Evolutionary conservation across 2,888 invertebrate genomes (phyloP).

Genomic region (Quadroppia sp.): DNA sequence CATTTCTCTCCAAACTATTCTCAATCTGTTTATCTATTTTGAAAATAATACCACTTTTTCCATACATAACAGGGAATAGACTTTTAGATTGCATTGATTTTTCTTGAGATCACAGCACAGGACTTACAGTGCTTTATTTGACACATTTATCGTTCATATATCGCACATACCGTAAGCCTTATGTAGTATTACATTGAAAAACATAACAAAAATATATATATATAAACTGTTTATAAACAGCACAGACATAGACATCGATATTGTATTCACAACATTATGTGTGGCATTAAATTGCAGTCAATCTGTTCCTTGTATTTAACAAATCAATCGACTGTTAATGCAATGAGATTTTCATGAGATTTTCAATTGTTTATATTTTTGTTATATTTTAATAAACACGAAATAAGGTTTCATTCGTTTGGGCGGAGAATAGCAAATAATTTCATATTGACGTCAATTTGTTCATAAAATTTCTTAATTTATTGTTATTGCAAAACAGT

Average conservation of each 20-base stretch:
- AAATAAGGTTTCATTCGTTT: too few species aligned
- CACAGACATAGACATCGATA: too few species aligned
- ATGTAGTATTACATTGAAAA: not conserved
- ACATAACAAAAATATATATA: not conserved
- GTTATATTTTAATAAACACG: too few species aligned
- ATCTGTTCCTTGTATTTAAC: too few species aligned
- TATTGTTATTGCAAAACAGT: not conserved
- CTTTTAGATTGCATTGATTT: conserved; percentile 35
- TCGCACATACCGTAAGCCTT: not conserved
- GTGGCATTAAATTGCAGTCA: too few species aligned
- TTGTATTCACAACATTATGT: too few species aligned
- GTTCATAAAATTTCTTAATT: not conserved
- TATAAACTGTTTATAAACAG: too few species aligned
- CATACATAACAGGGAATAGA: not conserved
- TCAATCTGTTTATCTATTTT: not conserved
- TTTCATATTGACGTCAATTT: not conserved
- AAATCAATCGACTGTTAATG: too few species aligned
- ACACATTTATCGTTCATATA: conserved; percentile 30
- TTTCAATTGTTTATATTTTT: too few species aligned
- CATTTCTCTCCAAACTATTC: not conserved
- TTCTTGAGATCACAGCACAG: conserved; percentile 16
- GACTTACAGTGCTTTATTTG: conserved; percentile 26
- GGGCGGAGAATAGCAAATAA: not conserved
- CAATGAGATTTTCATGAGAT: too few species aligned
- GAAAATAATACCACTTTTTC: conserved; percentile 6